Evolutionary conservation across 2,797 vertebrate species (phyloP), one percentile per base, ranked within the genome.

Genomic region (Lepilemur septentrionalis): DNA sequence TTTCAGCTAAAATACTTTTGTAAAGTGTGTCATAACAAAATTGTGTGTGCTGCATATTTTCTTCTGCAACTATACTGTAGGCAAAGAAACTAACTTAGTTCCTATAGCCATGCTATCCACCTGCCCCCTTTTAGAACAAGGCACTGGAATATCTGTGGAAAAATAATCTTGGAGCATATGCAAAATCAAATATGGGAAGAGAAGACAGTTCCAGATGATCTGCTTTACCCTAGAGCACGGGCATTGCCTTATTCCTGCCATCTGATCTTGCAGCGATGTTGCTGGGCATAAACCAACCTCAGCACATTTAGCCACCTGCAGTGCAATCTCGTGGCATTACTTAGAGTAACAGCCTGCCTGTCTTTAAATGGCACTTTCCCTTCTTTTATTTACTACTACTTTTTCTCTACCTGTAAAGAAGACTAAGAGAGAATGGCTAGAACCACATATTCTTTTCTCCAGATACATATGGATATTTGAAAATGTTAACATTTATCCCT

Each of bases 391-490:
- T 22, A 43, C 12, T 82, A 18, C 25, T 90, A 28, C 22, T 55
- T 93, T 92, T 76, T 63, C 15, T 82, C 89, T 35, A 70, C 3
- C 23, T 61, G 2, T 61, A 63, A 59, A 22, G 9, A 75, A 85
- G 7, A 59, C 32, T 92, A 78, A 30, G 6, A 63, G 18, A 63
- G 15, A 63, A 5, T 78, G 23, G 0, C 35, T 81, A 80, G 35
- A 92, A 76, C 48, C 67, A 67, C 13, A 30, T 94, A 89, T 93
- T 63, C 14, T 63, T 97, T 81, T 82, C 72, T 22, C 46, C 25
- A 81, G 55, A 41, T 10, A 91, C 18, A 72, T 32, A 38, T 55
- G n/a, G 12, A 25, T 43, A n/a, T 70, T 81, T 13, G 32, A 95
- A 59, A 28, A 52, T 65, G 18, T 81, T 92, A 28, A 81, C 0